These are phyloP conservation scores for Falco rusticolus DNA, from an alignment of 2,797 vertebrate genomes.

Conservation along the genomic window DNA sequence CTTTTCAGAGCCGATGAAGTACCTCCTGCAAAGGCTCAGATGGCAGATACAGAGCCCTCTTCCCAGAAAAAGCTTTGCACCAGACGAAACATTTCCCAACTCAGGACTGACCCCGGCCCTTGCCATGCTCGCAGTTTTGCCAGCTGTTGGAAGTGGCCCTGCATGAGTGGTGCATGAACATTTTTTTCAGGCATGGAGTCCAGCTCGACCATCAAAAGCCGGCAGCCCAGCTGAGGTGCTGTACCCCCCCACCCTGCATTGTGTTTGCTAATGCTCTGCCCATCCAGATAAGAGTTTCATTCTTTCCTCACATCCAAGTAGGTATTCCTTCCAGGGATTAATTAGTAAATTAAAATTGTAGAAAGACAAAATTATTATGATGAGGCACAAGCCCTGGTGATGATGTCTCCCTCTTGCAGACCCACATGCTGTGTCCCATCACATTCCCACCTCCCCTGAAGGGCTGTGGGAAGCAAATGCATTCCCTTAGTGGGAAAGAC, in stretches of 20 bases:
- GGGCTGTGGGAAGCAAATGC: neutral
- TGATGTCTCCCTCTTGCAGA: neutral
- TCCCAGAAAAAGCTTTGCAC: neutral
- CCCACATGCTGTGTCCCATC: neutral
- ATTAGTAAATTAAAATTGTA: conserved; percentile 39
- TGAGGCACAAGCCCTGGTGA: neutral
- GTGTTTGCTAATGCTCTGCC: neutral
- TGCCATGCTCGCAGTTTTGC: neutral
- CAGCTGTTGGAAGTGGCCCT: neutral
- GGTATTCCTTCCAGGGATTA: conserved; percentile 29
- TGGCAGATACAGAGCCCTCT: neutral
- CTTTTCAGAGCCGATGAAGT: neutral
- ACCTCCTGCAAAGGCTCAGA: neutral
- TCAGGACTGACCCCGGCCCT: neutral
- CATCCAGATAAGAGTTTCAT: neutral
- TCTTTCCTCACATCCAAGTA: neutral
- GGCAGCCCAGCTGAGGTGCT: neutral
- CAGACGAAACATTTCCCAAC: neutral
- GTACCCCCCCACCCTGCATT: fast-evolving
- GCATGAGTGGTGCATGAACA: neutral
- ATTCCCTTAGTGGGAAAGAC: neutral
- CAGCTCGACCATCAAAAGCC: fast-evolving
- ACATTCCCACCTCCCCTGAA: neutral
- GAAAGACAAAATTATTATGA: neutral
- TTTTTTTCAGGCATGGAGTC: neutral